Evolutionary conservation across 2,797 vertebrate genomes (phyloP).

Genomic region (Hippocampus kuda): DNA sequence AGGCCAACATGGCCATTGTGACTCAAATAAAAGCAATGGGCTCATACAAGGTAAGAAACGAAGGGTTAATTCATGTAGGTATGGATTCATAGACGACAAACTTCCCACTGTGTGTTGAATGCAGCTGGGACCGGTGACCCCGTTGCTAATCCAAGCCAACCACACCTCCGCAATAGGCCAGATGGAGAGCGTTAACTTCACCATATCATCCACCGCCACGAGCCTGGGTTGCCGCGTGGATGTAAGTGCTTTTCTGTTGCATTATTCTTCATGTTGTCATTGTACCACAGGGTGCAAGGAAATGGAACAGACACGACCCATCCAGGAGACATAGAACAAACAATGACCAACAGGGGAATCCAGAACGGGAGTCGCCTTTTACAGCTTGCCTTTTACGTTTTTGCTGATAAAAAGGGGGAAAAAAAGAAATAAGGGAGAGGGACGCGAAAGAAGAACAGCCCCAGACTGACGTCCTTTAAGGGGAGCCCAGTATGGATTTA

Average conservation of each 20-base stretch:
- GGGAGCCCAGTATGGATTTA: too few relatives aligned
- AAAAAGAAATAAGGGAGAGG: too few relatives aligned
- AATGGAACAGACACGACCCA: too few relatives aligned
- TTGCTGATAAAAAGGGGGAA: too few relatives aligned
- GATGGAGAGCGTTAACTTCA: slow-evolving; percentile 45
- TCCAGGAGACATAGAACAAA: too few relatives aligned
- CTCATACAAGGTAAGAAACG: slow-evolving; percentile 39
- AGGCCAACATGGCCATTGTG: slow-evolving; percentile 33
- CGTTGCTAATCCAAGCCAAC: slow-evolving; percentile 36
- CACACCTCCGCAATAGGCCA: slow-evolving; percentile 40
- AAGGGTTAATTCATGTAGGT: background rate
- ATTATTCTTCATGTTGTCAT: background rate
- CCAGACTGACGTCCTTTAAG: too few relatives aligned
- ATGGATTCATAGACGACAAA: background rate
- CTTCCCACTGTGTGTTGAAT: background rate
- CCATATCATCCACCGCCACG: slow-evolving; percentile 20
- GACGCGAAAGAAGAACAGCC: too few relatives aligned
- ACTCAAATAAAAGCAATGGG: slow-evolving; percentile 46
- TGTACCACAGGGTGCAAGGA: too few relatives aligned
- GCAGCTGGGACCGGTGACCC: slow-evolving; percentile 30
- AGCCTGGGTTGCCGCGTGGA: slow-evolving; percentile 37
- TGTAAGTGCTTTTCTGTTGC: background rate
- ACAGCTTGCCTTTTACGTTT: too few relatives aligned
- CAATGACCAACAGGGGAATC: too few relatives aligned
- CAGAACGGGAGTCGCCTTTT: too few relatives aligned